These are phyloP conservation scores for Mustela erminea DNA, from an alignment of 2,797 vertebrate genomes.

Conservation along the genomic window DNA sequence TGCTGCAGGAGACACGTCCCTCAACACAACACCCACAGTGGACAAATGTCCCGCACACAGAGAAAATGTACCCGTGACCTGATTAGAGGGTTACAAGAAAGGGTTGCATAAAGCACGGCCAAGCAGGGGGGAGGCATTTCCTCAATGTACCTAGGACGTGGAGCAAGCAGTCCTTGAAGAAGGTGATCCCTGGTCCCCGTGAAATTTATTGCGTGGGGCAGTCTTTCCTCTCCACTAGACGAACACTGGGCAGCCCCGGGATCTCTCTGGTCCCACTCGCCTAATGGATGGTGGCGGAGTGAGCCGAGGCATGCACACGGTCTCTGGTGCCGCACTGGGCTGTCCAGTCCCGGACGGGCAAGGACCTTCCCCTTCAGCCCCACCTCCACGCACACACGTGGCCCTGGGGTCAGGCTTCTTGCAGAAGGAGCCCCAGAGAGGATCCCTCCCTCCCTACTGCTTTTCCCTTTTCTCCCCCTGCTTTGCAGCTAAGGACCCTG, in stretches of 20 bases:
- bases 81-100: neutral
- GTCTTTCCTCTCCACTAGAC: too few relatives aligned
- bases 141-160: rapidly evolving
- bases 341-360: neutral
- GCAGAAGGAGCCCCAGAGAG: neutral
- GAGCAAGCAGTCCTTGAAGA: neutral
- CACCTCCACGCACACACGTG: neutral
- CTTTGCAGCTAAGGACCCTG: neutral
- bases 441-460: neutral
- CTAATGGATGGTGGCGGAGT: neutral
- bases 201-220: neutral
- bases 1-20: neutral
- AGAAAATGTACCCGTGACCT: neutral
- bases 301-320: neutral
- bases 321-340: too few relatives aligned
- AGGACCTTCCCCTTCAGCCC: neutral
- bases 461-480: too few relatives aligned
- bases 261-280: neutral
- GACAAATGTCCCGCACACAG: neutral
- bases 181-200: neutral
- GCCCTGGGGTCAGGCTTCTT: neutral
- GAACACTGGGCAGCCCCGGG: neutral
- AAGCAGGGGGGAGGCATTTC: neutral
- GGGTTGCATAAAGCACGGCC: neutral
- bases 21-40: neutral